These are phyloP conservation scores for Peromyscus attwateri DNA, from an alignment of 2,797 vertebrate genomes.

Conservation along the genomic window DNA sequence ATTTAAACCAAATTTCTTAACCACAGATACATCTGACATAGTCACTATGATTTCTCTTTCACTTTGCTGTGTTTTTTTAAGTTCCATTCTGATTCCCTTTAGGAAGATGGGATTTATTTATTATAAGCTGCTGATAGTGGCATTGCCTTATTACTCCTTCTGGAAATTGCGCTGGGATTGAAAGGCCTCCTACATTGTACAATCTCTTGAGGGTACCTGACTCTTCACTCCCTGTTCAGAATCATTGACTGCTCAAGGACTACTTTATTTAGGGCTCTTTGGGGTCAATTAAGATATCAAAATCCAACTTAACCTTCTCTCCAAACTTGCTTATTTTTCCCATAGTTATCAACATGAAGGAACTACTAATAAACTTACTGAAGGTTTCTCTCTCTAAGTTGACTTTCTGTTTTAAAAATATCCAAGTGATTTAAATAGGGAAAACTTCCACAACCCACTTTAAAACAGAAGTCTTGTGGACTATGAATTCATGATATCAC, in stretches of 20 bases:
- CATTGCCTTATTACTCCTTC: no score
- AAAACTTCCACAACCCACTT: not conserved
- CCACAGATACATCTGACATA: not conserved
- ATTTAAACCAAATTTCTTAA: not conserved
- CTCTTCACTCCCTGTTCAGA: not conserved
- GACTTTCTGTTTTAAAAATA: not conserved
- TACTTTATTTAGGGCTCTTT: not conserved
- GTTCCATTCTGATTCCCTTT: not conserved
- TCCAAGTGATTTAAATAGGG: not conserved
- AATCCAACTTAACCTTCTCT: not conserved
- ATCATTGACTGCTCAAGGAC: not conserved
- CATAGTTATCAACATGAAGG: not conserved
- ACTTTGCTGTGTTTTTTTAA: not conserved
- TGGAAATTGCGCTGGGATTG: not conserved
- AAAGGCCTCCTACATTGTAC: not conserved
- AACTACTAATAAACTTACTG: not conserved
- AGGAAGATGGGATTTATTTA: not conserved
- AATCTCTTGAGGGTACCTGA: not conserved
- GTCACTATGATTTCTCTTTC: not conserved
- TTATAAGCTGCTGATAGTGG: not conserved
- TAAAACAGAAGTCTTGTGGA: not conserved
- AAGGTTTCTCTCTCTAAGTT: not conserved
- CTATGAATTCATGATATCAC: not conserved
- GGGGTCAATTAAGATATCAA: not conserved
- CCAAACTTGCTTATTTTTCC: not conserved